Base-by-base conservation (phyloP, 2,113 vertebrate species). In the Caretta caretta region DNA sequence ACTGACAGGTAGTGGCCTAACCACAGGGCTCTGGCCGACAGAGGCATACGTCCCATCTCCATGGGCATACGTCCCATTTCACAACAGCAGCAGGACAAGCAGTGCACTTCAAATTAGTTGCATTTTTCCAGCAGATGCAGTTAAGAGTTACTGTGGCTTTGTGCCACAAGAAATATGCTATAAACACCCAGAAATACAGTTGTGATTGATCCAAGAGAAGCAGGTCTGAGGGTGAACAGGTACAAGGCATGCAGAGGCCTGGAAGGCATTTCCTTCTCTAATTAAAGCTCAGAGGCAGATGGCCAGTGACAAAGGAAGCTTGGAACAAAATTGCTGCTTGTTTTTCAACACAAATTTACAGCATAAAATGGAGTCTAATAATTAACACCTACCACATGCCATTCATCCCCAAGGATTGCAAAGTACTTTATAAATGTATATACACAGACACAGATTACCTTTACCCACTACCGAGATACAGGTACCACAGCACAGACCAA, bases 171-270 rank as follows among this genome's bases (percentile, higher is more conserved):
- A 24, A 62, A 54, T 0, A 7, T 20, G 1, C 50, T 1, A 49
- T 0, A 3, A 35, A 22, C 0, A 0, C 0, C 62, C 1, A 10
- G 54, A 10, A 0, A 1, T n/a, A 80, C 53, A 56, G 91, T 14
- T 53, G 51, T 19, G 82, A 22, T 5, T 10, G 0, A 6, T 24
- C 4, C 20, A 49, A 9, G 2, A 0, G 3, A 10, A 8, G 6
- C 31, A 42, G 59, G 48, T n/a, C 0, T 0, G 14, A 22, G 4
- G 76, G 6, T 1, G 8, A n/a, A 5, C 20, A 54, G 42, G 50
- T 24, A 14, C 48, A 38, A 24, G 0, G 1, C 3, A 2, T 1
- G 1, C 10, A 8, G 51, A 2, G 72, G 29, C 8, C 4, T 1
- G 0, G 1, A 27, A 53, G 6, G 6, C 2, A 42, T 27, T 54